A percentile compares a stretch with the other conserved stretches of the same genome.
phyloP scores from a whole-genome alignment of 2,888 invertebrate genomes.

The Alitta virens region DNA sequence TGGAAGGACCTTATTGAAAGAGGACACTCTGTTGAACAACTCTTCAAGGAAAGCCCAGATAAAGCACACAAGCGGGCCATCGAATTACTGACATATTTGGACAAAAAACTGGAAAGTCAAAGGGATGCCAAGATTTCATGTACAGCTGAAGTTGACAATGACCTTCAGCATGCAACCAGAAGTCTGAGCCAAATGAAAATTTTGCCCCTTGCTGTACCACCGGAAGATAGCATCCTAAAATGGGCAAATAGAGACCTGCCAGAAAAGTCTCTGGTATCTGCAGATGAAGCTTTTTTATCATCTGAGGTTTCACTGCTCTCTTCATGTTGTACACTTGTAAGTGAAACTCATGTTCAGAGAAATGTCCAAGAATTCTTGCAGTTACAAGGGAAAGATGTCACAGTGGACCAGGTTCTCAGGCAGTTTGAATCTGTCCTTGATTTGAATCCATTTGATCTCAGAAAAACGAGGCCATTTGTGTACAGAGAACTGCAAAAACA shows the following conservation, averaged over 20 bases:
- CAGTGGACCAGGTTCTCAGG: too few relatives aligned
- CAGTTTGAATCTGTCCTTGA: too few relatives aligned
- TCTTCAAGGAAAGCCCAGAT: conserved; percentile 12
- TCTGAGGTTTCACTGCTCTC: not conserved
- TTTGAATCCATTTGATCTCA: too few relatives aligned
- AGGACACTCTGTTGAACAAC: conserved; percentile 22
- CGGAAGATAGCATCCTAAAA: not conserved
- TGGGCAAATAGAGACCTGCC: conserved; percentile 5
- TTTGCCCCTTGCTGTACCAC: too few relatives aligned
- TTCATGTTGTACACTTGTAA: not conserved
- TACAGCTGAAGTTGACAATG: not conserved
- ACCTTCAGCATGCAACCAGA: not conserved
- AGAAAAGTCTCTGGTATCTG: not conserved
- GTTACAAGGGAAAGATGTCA: too few relatives aligned
- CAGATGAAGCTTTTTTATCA: not conserved
- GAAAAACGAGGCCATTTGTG: too few relatives aligned
- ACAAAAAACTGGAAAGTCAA: conserved; percentile 9
- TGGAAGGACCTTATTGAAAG: conserved; percentile 29
- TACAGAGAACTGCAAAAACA: too few relatives aligned
- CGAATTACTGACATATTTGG: conserved; percentile 14
- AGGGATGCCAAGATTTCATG: too few relatives aligned
- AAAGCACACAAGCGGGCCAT: conserved; percentile 6
- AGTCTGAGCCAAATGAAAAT: too few relatives aligned
- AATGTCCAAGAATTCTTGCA: too few relatives aligned
- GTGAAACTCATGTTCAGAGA: too few relatives aligned